phyloP scores from a whole-genome alignment of 1,140 invertebrate genomes.

The Capitella teleta region DNA sequence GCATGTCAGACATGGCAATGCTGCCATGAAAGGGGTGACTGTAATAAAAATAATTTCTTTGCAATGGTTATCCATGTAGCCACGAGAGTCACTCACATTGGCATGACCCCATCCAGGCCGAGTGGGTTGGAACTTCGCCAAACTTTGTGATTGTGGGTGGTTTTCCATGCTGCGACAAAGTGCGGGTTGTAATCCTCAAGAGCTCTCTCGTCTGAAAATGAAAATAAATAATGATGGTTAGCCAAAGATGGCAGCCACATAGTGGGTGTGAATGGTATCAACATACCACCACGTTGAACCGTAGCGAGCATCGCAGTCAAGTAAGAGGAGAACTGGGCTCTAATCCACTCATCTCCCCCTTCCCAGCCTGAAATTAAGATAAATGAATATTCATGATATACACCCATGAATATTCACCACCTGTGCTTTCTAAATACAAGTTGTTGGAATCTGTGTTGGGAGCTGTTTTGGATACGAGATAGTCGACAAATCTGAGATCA shows the following conservation, averaged over 20 bases:
- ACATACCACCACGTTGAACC: slow-evolving; percentile 19
- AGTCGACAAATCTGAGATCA: slow-evolving; percentile 90
- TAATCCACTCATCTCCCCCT: slow-evolving; percentile 88
- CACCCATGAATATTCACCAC: not conserved
- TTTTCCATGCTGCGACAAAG: slow-evolving; percentile 75
- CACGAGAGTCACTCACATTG: slow-evolving; percentile 24
- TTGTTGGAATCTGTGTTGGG: too few relatives aligned
- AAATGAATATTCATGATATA: slow-evolving; percentile 3
- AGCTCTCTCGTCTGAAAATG: slow-evolving; percentile 26
- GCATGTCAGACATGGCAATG: slow-evolving; percentile 86
- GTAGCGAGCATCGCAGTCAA: slow-evolving; percentile 64
- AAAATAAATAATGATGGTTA: not conserved
- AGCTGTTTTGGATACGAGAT: too few relatives aligned
- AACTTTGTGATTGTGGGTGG: slow-evolving; percentile 74
- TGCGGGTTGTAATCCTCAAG: slow-evolving; percentile 76
- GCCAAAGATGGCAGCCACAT: not conserved
- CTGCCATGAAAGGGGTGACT: slow-evolving; percentile 84
- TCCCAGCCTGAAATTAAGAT: slow-evolving; percentile 54
- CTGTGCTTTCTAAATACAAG: not conserved
- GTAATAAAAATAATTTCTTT: slow-evolving; percentile 15
- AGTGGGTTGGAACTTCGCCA: slow-evolving; percentile 53
- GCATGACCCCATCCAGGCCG: slow-evolving; percentile 30
- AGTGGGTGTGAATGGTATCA: not conserved
- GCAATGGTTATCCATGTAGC: not conserved
- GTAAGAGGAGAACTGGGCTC: slow-evolving; percentile 87